Conservation (phyloP, 2,888 invertebrate genomes). For the Archips crataeganus region DNA sequence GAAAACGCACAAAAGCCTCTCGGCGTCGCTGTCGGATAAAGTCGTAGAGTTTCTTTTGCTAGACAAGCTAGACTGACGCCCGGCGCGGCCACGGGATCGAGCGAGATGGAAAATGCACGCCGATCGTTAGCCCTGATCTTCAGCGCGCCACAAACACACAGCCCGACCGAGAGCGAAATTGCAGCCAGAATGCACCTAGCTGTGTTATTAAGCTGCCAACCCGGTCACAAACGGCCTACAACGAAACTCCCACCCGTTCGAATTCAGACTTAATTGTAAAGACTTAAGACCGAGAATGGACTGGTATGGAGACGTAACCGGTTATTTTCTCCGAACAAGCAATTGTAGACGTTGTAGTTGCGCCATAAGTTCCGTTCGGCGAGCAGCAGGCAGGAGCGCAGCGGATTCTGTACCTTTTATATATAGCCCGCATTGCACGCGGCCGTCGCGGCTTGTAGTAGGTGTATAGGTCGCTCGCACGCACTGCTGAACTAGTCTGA, state of each 20-base stretch:
- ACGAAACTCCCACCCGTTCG: conserved; percentile 52
- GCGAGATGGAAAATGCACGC: conserved; percentile 68
- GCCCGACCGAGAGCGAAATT: conserved; percentile 86
- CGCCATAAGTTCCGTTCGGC: conserved; percentile 77
- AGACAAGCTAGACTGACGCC: conserved; percentile 60
- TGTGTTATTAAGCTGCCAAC: conserved; percentile 79
- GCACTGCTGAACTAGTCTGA: conserved; percentile 86
- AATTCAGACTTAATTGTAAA: conserved; percentile 56
- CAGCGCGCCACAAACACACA: conserved; percentile 86
- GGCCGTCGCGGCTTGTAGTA: conserved; percentile 65
- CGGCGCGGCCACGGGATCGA: conserved; percentile 59
- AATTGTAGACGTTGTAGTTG: conserved; percentile 79
- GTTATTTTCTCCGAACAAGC: conserved; percentile 77
- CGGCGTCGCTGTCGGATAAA: conserved; percentile 83
- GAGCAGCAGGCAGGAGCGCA: conserved; percentile 63
- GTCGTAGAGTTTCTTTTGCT: conserved; percentile 84
- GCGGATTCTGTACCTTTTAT: conserved; percentile 67
- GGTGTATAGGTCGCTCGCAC: conserved; percentile 85
- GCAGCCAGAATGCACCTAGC: conserved; percentile 86
- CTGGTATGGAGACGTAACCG: conserved; percentile 61
- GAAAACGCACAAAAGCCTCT: conserved; percentile 85
- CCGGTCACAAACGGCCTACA: conserved; percentile 73
- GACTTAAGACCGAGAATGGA: conserved; percentile 60
- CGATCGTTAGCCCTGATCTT: conserved; percentile 87
- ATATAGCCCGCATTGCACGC: conserved; percentile 85